Evolutionary conservation across 2,113 vertebrate genomes (phyloP).

Genomic region (Lepidothrix coronata): DNA sequence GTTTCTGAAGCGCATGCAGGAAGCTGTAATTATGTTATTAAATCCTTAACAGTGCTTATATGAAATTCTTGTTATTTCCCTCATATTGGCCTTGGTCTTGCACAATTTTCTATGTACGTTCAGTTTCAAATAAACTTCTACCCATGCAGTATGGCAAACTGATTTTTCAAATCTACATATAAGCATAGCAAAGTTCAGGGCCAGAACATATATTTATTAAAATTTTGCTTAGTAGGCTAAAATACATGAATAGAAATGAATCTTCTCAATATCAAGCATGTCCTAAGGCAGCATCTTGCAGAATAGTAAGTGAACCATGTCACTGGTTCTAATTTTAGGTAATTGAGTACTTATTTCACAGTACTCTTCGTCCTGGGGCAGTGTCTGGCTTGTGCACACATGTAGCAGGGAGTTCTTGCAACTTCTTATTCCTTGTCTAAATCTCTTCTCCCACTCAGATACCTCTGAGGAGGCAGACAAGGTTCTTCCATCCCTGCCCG

Average conservation of each 20-base stretch:
- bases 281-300: constrained; percentile 5
- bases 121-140: constrained; percentile 23
- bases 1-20: neutral
- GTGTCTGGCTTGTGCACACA: neutral
- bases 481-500: neutral
- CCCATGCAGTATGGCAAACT: neutral
- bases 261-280: neutral
- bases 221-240: neutral
- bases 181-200: neutral
- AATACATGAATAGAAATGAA: neutral
- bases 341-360: constrained; percentile 41
- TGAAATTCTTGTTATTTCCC: constrained; percentile 2
- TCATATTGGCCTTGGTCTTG: neutral
- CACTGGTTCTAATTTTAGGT: constrained; percentile 62
- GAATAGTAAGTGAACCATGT: constrained; percentile 12
- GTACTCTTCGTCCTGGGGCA: neutral
- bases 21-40: constrained; percentile 32
- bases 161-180: neutral
- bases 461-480: neutral
- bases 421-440: neutral
- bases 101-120: neutral
- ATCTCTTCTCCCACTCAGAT: neutral
- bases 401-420: neutral
- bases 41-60: neutral
- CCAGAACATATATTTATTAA: neutral